phyloP scores from a whole-genome alignment of 2,888 invertebrate genomes.

The Lathronympha strigana region DNA sequence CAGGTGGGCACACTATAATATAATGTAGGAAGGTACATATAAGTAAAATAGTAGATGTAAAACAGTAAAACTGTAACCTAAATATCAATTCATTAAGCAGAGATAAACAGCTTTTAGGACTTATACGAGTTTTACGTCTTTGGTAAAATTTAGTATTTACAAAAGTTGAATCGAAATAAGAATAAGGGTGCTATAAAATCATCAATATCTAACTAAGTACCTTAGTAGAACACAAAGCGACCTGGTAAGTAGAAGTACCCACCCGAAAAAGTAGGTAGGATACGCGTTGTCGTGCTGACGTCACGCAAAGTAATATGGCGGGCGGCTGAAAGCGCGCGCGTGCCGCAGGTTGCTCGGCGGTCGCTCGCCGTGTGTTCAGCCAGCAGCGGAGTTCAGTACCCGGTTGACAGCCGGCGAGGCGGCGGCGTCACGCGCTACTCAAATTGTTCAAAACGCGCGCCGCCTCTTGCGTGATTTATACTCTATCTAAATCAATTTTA shows the following conservation, averaged over 20 bases:
- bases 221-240: not conserved
- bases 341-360: conserved; percentile 60
- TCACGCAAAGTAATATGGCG: conserved; percentile 70
- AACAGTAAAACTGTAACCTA: too few species aligned
- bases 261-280: conserved; percentile 40
- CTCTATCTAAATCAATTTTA: conserved; percentile 71
- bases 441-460: conserved; percentile 67
- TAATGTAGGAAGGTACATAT: too few species aligned
- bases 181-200: not conserved
- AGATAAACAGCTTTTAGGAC: too few species aligned
- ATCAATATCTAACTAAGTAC: not conserved
- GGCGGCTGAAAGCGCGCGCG: conserved; percentile 69
- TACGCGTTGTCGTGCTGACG: conserved; percentile 59
- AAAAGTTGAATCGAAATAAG: too few species aligned
- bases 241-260: conserved; percentile 2
- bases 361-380: conserved; percentile 35
- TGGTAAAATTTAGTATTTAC: not conserved
- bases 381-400: conserved; percentile 74
- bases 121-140: too few species aligned
- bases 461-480: conserved; percentile 77
- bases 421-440: conserved; percentile 70
- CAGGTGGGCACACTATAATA: too few species aligned
- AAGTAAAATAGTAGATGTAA: too few species aligned
- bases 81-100: too few species aligned
- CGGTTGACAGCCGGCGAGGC: conserved; percentile 82